Conservation (phyloP, 2,888 invertebrate species). For the Nomada ruficornis region DNA sequence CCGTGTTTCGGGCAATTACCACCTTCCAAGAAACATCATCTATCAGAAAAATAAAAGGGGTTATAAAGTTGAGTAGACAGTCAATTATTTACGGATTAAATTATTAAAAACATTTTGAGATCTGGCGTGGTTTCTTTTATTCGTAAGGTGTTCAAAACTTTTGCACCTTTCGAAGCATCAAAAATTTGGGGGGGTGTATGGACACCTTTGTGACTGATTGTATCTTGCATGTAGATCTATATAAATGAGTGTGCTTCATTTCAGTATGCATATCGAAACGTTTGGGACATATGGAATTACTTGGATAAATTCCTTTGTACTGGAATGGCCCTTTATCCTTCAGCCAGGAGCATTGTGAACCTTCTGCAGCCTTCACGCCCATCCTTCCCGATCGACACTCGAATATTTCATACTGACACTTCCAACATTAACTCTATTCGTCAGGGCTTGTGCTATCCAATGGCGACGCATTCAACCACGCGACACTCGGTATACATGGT, state of each 20-base stretch:
- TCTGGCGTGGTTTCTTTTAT: too few relatives aligned
- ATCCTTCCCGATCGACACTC: constrained; percentile 70
- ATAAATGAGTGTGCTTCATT: not conserved
- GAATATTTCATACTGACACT: constrained; percentile 81
- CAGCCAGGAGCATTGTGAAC: constrained; percentile 62
- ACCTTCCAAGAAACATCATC: too few relatives aligned
- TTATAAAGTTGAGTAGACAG: too few relatives aligned
- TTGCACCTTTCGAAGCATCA: too few relatives aligned
- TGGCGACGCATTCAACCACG: constrained; percentile 59
- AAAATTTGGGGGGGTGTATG: too few relatives aligned
- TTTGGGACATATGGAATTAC: constrained; percentile 34
- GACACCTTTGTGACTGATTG: too few relatives aligned
- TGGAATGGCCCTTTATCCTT: constrained; percentile 65
- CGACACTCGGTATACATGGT: constrained; percentile 56
- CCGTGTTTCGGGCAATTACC: too few relatives aligned
- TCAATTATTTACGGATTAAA: too few relatives aligned
- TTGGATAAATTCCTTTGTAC: constrained; percentile 69
- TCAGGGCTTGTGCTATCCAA: constrained; percentile 70
- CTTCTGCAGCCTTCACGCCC: constrained; percentile 74
- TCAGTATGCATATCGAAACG: constrained; percentile 10
- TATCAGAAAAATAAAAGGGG: too few relatives aligned
- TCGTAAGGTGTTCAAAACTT: too few relatives aligned
- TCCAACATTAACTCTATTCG: constrained; percentile 80
- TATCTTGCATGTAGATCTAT: too few relatives aligned
- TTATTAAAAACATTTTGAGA: too few relatives aligned